Evolutionary conservation across 2,797 vertebrate species (phyloP), one percentile per base, ranked within the genome.

Genomic region (Heliangelus exortis): DNA sequence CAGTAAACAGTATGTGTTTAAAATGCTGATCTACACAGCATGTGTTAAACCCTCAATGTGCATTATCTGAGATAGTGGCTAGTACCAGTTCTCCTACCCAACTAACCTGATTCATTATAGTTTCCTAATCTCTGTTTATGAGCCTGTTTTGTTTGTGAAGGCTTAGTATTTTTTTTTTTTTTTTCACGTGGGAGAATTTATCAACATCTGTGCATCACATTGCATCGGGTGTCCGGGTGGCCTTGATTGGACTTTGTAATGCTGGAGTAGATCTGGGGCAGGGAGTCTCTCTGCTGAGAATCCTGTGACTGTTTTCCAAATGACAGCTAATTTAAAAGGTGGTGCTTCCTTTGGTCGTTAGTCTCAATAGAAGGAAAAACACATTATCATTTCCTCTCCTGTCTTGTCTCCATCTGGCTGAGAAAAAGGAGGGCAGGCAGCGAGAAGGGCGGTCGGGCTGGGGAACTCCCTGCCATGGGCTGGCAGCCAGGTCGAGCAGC

Each of bases 21-120:
- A 97, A 97, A 97, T 90, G 96, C 96, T 97, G 96, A 97, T 97
- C 78, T 95, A 89, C 86, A 72, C 95, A 89, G 91, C 90, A 6
- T 36, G 81, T 61, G 87, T 76, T 88, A 95, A 95, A 92, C 96
- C 96, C 89, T 97, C 96, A 96, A 95, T 96, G 96, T 96, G 94
- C 91, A 91, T 97, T 97, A 97, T 88, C 96, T 68, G 93, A 97
- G 96, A 94, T 94, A 96, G 88, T 41, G 57, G 95, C 96, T 95
- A 66, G 33, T 76, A 96, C 96, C 92, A 90, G 25, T 87, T 54
- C 96, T 78, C 89, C 92, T 79, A 92, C 95, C 94, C 93, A 96
- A 95, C 78, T 26, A 84, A 82, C 92, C 95, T 91, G 95, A 97
- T 97, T 96, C 96, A 96, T 96, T 94, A 65, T 63, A 16, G 62